phyloP scores from a whole-genome alignment of 2,888 invertebrate species.

The Nemotelus nigrinus region DNA sequence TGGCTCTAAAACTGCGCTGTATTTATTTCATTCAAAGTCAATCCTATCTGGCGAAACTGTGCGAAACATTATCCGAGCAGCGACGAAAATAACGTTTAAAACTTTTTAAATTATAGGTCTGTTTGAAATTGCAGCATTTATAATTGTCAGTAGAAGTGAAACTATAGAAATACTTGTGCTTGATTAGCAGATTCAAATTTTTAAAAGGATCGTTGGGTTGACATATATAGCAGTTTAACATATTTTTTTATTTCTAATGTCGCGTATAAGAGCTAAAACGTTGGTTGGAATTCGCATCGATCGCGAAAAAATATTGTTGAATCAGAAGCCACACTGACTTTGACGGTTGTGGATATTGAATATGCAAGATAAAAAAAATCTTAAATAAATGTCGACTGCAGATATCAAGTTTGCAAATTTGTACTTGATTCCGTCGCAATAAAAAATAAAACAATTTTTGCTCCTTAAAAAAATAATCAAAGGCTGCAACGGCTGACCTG shows the following conservation, averaged over 20 bases:
- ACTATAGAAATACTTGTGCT: not conserved
- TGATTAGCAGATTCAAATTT: not conserved
- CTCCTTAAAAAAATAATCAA: not conserved
- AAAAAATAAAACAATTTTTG: too few species aligned
- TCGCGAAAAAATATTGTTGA: not conserved
- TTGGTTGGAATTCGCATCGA: not conserved
- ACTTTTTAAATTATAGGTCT: conserved; percentile 12
- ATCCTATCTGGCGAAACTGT: not conserved
- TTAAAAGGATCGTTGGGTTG: not conserved
- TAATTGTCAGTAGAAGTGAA: not conserved
- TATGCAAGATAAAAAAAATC: not conserved
- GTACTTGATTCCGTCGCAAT: too few species aligned
- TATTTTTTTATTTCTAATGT: not conserved
- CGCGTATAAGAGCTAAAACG: not conserved
- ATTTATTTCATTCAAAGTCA: not conserved
- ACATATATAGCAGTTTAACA: not conserved
- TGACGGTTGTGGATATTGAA: not conserved
- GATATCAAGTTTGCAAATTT: too few species aligned
- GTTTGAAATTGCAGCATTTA: not conserved
- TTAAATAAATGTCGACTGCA: not conserved
- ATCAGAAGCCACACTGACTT: not conserved
- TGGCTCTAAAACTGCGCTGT: too few species aligned
- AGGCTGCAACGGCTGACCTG: too few species aligned
- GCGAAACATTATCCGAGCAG: not conserved
- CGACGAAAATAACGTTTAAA: not conserved